These are phyloP conservation scores for Neogobius melanostomus DNA, from an alignment of 2,113 vertebrate genomes.

Conservation along the genomic window DNA sequence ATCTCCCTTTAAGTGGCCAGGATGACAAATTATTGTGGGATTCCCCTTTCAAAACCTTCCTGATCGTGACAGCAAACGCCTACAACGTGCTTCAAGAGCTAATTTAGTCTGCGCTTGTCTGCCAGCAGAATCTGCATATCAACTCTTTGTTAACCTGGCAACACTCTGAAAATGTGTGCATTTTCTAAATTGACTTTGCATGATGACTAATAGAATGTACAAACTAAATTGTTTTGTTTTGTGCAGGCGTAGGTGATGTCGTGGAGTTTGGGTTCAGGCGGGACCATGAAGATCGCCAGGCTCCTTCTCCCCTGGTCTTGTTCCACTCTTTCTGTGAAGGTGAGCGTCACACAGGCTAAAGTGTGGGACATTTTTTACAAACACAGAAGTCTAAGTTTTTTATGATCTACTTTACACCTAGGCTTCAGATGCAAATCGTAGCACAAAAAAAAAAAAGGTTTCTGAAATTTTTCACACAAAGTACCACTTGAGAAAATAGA, in stretches of 20 bases:
- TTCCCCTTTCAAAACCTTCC: not conserved
- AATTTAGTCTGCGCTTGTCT: slow-evolving; percentile 9
- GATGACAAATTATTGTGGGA: not conserved
- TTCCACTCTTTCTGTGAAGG: slow-evolving; percentile 73
- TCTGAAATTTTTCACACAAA: too few species aligned
- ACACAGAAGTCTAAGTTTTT: too few species aligned
- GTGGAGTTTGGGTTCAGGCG: slow-evolving; percentile 61
- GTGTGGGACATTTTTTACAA: too few species aligned
- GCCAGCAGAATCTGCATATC: slow-evolving; percentile 24
- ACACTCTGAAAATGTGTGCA: not conserved
- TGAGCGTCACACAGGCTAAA: slow-evolving; percentile 46
- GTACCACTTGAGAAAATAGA: too few species aligned
- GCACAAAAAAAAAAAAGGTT: too few species aligned
- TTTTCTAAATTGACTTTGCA: not conserved
- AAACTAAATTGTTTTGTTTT: slow-evolving; percentile 4
- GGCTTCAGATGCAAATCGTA: too few species aligned
- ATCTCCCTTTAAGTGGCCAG: not conserved
- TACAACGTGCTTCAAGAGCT: not conserved
- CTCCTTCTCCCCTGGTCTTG: slow-evolving; percentile 71
- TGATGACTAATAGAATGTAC: not conserved
- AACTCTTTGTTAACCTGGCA: slow-evolving; percentile 36
- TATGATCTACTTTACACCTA: too few species aligned
- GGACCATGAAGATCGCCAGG: slow-evolving; percentile 70
- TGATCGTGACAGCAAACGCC: not conserved
- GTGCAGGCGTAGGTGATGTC: slow-evolving; percentile 66